Evolutionary conservation across 2,888 invertebrate species (phyloP).

Genomic region (Andrena bicolor): DNA sequence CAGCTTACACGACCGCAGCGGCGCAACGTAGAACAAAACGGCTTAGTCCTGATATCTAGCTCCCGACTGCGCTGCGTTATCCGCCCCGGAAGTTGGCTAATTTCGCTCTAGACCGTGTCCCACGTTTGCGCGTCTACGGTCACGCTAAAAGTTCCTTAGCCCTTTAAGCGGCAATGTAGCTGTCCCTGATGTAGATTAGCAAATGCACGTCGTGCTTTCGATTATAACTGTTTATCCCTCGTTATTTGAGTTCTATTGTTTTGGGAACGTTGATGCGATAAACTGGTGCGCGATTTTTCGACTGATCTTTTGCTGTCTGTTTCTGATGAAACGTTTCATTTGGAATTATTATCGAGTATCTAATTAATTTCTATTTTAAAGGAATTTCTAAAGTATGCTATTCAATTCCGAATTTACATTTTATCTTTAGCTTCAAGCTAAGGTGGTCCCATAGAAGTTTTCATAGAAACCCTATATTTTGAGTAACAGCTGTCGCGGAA

Average conservation of each 20-base stretch:
- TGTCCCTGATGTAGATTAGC: slow-evolving; percentile 15
- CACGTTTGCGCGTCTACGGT: slow-evolving; percentile 26
- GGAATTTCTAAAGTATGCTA: not conserved
- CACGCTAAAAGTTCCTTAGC: slow-evolving; percentile 41
- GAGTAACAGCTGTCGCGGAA: not conserved
- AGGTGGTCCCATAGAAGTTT: not conserved
- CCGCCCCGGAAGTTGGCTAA: slow-evolving; percentile 56
- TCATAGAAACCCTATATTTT: not conserved
- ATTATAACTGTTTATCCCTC: not conserved
- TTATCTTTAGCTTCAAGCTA: not conserved
- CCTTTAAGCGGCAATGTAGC: slow-evolving; percentile 10
- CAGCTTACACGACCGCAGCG: slow-evolving; percentile 49
- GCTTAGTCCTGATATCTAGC: slow-evolving; percentile 60
- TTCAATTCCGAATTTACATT: not conserved
- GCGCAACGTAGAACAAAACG: slow-evolving; percentile 54
- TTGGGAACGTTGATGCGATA: not conserved
- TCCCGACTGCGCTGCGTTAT: slow-evolving; percentile 41
- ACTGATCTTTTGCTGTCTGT: no score
- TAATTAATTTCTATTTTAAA: not conserved
- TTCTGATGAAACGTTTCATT: not conserved
- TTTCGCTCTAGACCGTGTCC: slow-evolving; percentile 53
- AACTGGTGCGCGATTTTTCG: not conserved
- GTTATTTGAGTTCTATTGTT: not conserved
- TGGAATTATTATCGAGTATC: not conserved
- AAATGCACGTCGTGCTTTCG: not conserved